Evolutionary conservation across 1,140 invertebrate genomes (phyloP), one percentile per base, ranked within the genome.

Genomic region (Drosophila arawakana): DNA sequence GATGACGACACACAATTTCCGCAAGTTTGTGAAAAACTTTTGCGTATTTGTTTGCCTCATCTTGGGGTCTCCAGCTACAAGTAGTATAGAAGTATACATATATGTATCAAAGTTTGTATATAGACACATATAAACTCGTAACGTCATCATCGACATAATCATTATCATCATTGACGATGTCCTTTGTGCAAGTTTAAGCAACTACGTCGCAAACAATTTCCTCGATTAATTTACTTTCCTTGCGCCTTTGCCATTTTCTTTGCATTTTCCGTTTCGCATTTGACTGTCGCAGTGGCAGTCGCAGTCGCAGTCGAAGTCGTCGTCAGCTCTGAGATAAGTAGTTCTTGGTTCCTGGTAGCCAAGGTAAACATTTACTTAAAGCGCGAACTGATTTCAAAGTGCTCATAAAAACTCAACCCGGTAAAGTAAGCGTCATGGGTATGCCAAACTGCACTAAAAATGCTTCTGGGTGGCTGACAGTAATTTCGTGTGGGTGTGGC

Each of bases 161-260:
- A 66, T 59, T 55, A 43, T 50, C 62, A 35, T 44, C 73, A 63
- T 58, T 69, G 66, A 13, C 34, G 44, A 49, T 70, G 52, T 43
- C 63, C 84, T 89, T 89, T 89, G 84, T 84, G 84, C 78, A 84
- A 89, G 81, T 90, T 89, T 84, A 89, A 89, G 80, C 78, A 84
- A 79, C 62, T 77, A 61, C 84, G 78, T 84, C 80, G 84, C 75
- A 84, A 79, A 84, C 84, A 89, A 89, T 89, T 89, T 89, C 84
- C 84, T 89, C 84, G 84, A 89, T 89, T 89, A 89, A 89, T 89
- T 89, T 89, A 80, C 80, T 89, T 89, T 88, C 84, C 84, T 71
- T 72, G 73, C 74, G 49, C 57, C 72, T 89, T 89, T 84, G 80
- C 76, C 80, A 78, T 78, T 84, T 80, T 89, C 74, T 85, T 76